phyloP scores from a whole-genome alignment of 2,797 vertebrate genomes.

The Pangasius macronema region DNA sequence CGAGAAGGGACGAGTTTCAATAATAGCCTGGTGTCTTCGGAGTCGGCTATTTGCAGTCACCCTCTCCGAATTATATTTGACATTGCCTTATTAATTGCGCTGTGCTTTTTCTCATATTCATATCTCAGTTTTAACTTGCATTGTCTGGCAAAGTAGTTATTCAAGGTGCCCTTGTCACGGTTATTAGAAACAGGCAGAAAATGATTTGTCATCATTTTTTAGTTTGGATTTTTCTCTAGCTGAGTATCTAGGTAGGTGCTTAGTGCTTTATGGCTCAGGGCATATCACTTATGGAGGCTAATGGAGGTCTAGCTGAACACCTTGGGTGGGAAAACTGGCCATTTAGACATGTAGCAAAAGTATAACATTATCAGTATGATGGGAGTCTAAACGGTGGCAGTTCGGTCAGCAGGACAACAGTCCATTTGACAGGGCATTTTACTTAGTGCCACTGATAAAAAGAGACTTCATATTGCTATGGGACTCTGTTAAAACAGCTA shows the following conservation, averaged over 20 bases:
- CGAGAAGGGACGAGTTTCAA: conserved; percentile 20
- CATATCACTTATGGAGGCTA: neutral
- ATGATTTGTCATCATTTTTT: conserved; percentile 8
- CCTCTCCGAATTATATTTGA: conserved; percentile 20
- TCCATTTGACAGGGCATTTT: conserved; percentile 11
- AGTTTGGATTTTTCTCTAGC: neutral
- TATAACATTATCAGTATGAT: neutral
- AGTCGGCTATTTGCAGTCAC: conserved; percentile 26
- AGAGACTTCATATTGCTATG: neutral
- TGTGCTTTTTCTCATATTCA: neutral
- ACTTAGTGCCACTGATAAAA: conserved; percentile 9
- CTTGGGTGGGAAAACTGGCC: neutral
- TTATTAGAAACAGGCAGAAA: neutral
- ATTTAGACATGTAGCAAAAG: neutral
- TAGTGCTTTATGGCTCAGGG: neutral
- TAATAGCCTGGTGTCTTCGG: conserved; percentile 27
- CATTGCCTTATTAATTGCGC: conserved; percentile 36
- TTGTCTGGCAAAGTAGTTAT: conserved; percentile 17
- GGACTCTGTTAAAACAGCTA: neutral
- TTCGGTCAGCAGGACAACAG: neutral
- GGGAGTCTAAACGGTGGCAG: neutral
- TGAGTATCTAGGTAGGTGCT: neutral
- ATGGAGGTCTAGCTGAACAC: neutral
- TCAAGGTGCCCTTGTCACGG: conserved; percentile 25
- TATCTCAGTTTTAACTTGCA: conserved; percentile 8